Evolutionary conservation across 2,113 vertebrate species (phyloP).

Genomic region (Acanthochromis polyacanthus): DNA sequence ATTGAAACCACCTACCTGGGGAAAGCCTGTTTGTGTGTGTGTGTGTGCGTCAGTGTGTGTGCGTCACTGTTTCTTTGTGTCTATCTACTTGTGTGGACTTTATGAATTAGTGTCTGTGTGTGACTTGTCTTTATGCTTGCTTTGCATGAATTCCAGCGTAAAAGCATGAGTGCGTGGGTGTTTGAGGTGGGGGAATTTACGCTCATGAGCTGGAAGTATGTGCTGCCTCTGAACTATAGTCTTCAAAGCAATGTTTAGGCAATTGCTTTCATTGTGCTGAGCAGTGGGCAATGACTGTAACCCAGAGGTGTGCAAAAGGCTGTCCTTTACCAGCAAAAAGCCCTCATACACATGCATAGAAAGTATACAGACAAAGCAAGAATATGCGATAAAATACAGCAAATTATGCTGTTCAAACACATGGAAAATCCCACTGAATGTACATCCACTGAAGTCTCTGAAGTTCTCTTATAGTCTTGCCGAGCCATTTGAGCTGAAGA

Average conservation of each 20-base stretch:
- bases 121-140: not conserved
- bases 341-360: not conserved
- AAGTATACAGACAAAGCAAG: not conserved
- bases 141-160: constrained; percentile 33
- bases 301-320: constrained; percentile 33
- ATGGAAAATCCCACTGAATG: not conserved
- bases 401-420: not conserved
- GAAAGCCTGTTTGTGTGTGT: constrained; percentile 11
- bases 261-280: constrained; percentile 57
- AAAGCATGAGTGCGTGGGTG: constrained; percentile 4
- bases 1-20: constrained; percentile 44
- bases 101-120: constrained; percentile 19
- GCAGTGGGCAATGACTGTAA: constrained; percentile 48
- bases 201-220: constrained; percentile 45
- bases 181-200: constrained; percentile 45
- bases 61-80: not conserved
- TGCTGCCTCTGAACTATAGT: constrained; percentile 62
- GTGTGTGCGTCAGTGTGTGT: constrained; percentile 2
- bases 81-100: not conserved
- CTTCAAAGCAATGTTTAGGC: constrained; percentile 67
- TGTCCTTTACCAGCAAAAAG: constrained; percentile 9
- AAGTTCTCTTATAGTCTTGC: not conserved
- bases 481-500: not conserved
- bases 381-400: not conserved
- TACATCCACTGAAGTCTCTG: constrained; percentile 3